These are phyloP conservation scores for Acipenser transmontanus DNA, from an alignment of 2,797 vertebrate genomes.

Conservation along the genomic window DNA sequence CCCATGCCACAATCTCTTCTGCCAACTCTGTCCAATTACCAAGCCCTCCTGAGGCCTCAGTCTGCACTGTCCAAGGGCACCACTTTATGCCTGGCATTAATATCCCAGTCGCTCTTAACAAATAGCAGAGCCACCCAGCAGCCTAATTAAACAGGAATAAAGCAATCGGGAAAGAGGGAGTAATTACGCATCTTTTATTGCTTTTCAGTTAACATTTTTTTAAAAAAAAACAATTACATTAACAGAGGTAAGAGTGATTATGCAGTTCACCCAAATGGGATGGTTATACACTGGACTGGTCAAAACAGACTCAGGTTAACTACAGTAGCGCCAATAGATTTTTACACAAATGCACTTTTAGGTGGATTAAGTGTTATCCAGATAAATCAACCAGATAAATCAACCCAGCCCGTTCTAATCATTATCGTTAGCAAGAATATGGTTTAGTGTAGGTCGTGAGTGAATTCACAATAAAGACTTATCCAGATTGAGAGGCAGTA, in stretches of 20 bases:
- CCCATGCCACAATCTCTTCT: background rate
- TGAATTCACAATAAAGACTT: too few species aligned
- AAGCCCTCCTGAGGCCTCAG: background rate
- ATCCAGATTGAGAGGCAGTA: too few species aligned
- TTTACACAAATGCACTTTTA: too few species aligned
- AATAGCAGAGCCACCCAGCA: background rate
- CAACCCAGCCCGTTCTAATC: too few species aligned
- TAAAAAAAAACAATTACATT: background rate
- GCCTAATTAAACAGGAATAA: constrained; percentile 1
- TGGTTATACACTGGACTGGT: too few species aligned
- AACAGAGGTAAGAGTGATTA: background rate
- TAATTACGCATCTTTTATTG: background rate
- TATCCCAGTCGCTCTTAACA: background rate
- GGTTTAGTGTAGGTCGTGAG: too few species aligned
- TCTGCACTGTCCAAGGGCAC: background rate
- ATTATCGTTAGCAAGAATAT: too few species aligned
- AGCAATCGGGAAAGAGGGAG: background rate
- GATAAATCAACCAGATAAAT: too few species aligned
- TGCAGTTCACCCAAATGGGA: too few species aligned
- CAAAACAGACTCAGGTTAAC: too few species aligned
- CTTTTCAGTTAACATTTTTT: constrained; percentile 2
- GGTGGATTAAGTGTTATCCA: too few species aligned
- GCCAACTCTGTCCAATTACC: background rate
- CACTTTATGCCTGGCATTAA: background rate
- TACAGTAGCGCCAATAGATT: too few species aligned